These are phyloP conservation scores for Ichneumoninae sp. DNA, from an alignment of 2,888 invertebrate genomes.

Conservation along the genomic window DNA sequence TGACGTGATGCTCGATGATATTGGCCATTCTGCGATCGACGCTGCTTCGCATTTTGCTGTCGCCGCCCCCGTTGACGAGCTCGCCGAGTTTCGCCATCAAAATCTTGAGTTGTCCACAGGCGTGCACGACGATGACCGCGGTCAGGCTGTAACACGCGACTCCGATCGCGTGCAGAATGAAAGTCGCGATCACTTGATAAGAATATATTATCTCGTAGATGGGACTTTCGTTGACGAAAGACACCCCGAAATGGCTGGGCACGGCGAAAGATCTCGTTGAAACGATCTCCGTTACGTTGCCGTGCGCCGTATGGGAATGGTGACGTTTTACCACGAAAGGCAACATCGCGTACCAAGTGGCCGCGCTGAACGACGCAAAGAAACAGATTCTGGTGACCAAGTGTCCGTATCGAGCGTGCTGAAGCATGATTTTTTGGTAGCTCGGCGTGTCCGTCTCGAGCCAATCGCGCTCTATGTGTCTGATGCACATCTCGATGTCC, in stretches of 20 bases:
- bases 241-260: conserved; percentile 71
- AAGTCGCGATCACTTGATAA: conserved; percentile 69
- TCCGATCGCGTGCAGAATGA: conserved; percentile 71
- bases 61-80: conserved; percentile 12
- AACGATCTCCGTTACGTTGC: conserved; percentile 62
- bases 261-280: conserved; percentile 67
- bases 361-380: conserved; percentile 67
- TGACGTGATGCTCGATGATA: conserved; percentile 52
- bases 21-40: conserved; percentile 15
- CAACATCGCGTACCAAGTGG: conserved; percentile 62
- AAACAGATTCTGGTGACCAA: conserved; percentile 65
- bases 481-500: conserved; percentile 69
- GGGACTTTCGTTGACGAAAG: conserved; percentile 69
- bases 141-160: conserved; percentile 71
- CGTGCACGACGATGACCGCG: conserved; percentile 73
- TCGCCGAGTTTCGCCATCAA: conserved; percentile 29
- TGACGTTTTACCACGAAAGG: conserved; percentile 61
- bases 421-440: conserved; percentile 69
- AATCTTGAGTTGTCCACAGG: conserved; percentile 71
- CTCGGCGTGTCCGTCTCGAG: not conserved
- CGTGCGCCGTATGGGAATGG: conserved; percentile 34
- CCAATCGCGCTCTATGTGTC: conserved; percentile 73
- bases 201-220: conserved; percentile 73
- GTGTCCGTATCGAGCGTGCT: conserved; percentile 70
- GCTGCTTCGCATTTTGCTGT: conserved; percentile 20